These are phyloP conservation scores for Ondatra zibethicus DNA, from an alignment of 2,113 vertebrate species.

Conservation along the genomic window DNA sequence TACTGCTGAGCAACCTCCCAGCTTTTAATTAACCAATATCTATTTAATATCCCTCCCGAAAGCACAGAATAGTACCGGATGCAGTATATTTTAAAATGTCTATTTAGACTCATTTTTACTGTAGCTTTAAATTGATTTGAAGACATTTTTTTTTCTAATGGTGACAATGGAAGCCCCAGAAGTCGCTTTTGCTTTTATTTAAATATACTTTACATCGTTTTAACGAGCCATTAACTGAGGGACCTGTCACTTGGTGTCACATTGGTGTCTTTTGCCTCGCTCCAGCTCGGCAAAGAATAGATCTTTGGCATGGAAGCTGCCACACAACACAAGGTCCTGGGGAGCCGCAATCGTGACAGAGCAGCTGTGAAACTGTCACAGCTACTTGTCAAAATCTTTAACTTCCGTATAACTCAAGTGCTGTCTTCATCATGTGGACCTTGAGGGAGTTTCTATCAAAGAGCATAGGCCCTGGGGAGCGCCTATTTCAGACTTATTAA, in stretches of 20 bases:
- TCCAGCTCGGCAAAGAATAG: background rate
- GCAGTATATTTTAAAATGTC: background rate
- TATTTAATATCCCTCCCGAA: background rate
- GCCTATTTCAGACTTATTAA: background rate
- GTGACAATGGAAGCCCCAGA: background rate
- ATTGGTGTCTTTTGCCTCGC: background rate
- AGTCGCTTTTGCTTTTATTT: conserved; percentile 39
- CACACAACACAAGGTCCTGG: background rate
- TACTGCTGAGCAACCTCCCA: background rate
- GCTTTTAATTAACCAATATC: background rate
- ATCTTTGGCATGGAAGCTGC: background rate
- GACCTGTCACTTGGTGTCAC: background rate
- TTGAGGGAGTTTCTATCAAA: background rate
- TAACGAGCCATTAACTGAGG: conserved; percentile 48
- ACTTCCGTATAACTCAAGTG: background rate
- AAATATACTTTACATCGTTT: conserved; percentile 32
- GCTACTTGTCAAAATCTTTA: background rate
- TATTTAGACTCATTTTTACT: background rate
- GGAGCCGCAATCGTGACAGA: background rate
- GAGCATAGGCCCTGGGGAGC: background rate
- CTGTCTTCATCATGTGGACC: background rate
- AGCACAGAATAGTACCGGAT: background rate
- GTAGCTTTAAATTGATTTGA: conserved; percentile 44
- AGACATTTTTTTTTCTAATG: background rate
- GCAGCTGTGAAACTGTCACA: background rate